Evolutionary conservation across 1,140 invertebrate genomes (phyloP).

Genomic region (Hetaerina americana): DNA sequence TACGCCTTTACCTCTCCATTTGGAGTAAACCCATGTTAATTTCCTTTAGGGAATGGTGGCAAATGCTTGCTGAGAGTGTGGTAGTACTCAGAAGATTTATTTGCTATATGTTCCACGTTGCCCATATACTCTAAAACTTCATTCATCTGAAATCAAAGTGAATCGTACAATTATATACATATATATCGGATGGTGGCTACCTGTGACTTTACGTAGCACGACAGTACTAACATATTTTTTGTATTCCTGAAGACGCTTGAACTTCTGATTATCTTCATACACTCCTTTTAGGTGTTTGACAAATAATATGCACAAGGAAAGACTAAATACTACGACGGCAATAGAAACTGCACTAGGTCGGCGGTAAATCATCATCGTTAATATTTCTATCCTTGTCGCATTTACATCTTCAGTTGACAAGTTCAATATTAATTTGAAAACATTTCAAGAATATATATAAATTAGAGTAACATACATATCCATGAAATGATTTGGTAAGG

Average conservation of each 20-base stretch:
- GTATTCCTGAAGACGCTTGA: neutral
- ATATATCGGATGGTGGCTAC: too few relatives aligned
- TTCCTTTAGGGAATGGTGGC: neutral
- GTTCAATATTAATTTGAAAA: too few relatives aligned
- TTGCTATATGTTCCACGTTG: neutral
- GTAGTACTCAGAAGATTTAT: neutral
- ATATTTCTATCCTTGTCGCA: too few relatives aligned
- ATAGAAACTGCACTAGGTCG: neutral
- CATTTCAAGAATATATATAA: too few relatives aligned
- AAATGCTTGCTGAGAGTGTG: neutral
- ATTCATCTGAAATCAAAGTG: neutral
- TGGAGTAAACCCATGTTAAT: too few relatives aligned
- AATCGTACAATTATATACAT: too few relatives aligned
- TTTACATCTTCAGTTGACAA: too few relatives aligned
- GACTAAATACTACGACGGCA: neutral
- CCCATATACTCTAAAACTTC: neutral
- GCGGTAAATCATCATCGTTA: neutral
- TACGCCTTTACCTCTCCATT: too few relatives aligned
- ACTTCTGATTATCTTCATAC: neutral
- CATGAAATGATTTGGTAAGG: too few relatives aligned
- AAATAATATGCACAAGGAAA: neutral
- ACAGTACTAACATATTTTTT: neutral
- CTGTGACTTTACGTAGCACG: neutral
- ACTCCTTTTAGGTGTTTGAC: neutral
- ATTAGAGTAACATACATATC: too few relatives aligned